phyloP scores from a whole-genome alignment of 2,888 invertebrate species.

The Amblyjoppa fuscipennis region DNA sequence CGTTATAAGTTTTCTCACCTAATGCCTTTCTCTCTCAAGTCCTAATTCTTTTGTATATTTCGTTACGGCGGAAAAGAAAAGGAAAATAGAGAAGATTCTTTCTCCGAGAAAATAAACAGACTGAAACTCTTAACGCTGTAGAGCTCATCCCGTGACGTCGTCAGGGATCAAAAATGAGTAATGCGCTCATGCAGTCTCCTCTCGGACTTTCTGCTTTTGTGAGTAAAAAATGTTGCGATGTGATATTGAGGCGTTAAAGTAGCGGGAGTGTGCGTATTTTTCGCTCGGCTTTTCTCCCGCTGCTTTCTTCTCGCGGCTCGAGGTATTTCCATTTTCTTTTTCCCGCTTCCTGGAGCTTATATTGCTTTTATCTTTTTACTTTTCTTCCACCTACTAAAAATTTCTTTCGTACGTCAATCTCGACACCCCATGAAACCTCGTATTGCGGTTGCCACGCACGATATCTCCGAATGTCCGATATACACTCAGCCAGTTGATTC shows the following conservation, averaged over 20 bases:
- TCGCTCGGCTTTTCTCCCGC: background rate
- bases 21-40: background rate
- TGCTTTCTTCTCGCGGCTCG: background rate
- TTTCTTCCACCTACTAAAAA: background rate
- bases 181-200: background rate
- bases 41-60: constrained; percentile 4
- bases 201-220: background rate
- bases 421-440: background rate
- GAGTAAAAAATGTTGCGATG: background rate
- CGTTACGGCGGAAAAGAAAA: background rate
- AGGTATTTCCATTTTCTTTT: constrained; percentile 2
- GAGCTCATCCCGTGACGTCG: background rate
- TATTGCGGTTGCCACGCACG: background rate
- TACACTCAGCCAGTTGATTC: background rate
- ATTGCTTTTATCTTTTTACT: background rate
- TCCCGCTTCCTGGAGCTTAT: background rate
- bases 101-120: background rate
- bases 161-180: background rate
- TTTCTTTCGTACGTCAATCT: constrained; percentile 9
- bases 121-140: background rate
- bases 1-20: background rate
- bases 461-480: background rate
- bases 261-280: background rate
- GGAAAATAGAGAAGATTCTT: background rate
- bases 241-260: background rate